phyloP scores from a whole-genome alignment of 2,888 invertebrate genomes.

The Drosophila picticornis region DNA sequence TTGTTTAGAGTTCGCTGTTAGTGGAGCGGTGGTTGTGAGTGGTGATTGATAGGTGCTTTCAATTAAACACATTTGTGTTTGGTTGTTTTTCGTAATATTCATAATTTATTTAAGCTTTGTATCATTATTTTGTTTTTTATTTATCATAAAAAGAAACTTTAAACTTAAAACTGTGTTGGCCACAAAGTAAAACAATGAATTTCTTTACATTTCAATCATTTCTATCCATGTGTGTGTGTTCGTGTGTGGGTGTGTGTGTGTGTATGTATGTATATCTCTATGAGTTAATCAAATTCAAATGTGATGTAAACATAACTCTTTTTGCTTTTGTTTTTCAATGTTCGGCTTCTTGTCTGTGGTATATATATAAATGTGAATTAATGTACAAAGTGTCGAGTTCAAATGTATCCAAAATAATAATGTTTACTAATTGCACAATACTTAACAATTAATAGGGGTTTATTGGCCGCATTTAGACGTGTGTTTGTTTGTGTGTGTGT shows the following conservation, averaged over 20 bases:
- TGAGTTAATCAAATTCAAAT: conserved; percentile 48
- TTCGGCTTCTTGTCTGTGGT: conserved; percentile 4
- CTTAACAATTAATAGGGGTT: conserved; percentile 63
- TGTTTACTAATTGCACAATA: conserved; percentile 66
- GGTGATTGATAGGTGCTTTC: conserved; percentile 29
- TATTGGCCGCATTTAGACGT: conserved; percentile 26
- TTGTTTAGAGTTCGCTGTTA: conserved; percentile 54
- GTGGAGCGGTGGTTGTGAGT: conserved; percentile 47
- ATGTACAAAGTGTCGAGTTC: conserved; percentile 30
- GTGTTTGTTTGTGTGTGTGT: conserved; percentile 15
- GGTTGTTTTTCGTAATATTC: conserved; percentile 47
- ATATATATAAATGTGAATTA: conserved; percentile 10
- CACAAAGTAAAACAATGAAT: conserved; percentile 62
- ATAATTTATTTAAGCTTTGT: conserved; percentile 63
- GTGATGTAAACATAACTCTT: conserved; percentile 58
- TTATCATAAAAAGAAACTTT: conserved; percentile 50
- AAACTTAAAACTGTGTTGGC: conserved; percentile 53
- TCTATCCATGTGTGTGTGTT: conserved; percentile 46
- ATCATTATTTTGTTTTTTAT: conserved; percentile 45
- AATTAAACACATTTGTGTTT: conserved; percentile 56
- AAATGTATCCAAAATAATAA: conserved; percentile 17
- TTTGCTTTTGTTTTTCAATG: conserved; percentile 13
- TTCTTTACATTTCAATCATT: conserved; percentile 55
- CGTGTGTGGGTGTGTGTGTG: conserved; percentile 14
- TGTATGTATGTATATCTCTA: conserved; percentile 28